Percentiles rank a stretch among this genome's conserved stretches.
phyloP scores from a whole-genome alignment of 37 sponge, comb jelly and placozoan species.

The Cliona cf. orientalis region DNA sequence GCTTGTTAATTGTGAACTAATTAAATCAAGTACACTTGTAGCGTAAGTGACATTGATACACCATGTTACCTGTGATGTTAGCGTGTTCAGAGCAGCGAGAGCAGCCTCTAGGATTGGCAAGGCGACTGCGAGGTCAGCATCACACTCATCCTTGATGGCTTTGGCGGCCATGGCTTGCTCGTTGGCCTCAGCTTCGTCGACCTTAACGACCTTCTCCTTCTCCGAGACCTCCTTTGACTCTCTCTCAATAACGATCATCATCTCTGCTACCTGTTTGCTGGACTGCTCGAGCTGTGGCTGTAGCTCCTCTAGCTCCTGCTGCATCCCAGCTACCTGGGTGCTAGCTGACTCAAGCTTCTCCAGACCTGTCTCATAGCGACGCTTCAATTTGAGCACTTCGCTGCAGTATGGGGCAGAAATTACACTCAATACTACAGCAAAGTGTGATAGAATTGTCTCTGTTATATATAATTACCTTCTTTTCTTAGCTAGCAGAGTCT shows the following conservation, averaged over 20 bases:
- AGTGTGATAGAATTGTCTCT: too few relatives aligned
- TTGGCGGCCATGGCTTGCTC: constrained; percentile 95
- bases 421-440: too few relatives aligned
- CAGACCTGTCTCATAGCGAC: constrained; percentile 92
- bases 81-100: constrained; percentile 92
- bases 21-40: background rate
- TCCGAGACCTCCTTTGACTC: constrained; percentile 96
- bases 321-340: constrained; percentile 92
- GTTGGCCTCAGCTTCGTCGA: constrained; percentile 96
- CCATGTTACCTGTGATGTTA: constrained; percentile 68
- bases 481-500: constrained; percentile 90
- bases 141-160: constrained; percentile 99
- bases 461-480: constrained; percentile 54
- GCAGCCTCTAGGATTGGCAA: constrained; percentile 96
- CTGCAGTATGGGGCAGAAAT: constrained; percentile 14
- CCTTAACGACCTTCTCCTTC: constrained; percentile 94
- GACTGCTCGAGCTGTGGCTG: constrained; percentile 94
- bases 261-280: constrained; percentile 90
- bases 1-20: too few relatives aligned
- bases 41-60: background rate
- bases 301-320: constrained; percentile 84
- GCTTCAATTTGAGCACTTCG: constrained; percentile 90
- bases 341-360: constrained; percentile 93
- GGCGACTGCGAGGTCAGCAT: constrained; percentile 95
- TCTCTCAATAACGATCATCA: constrained; percentile 96